Conservation (phyloP, 2,797 vertebrate species). For the Anas bernieri region DNA sequence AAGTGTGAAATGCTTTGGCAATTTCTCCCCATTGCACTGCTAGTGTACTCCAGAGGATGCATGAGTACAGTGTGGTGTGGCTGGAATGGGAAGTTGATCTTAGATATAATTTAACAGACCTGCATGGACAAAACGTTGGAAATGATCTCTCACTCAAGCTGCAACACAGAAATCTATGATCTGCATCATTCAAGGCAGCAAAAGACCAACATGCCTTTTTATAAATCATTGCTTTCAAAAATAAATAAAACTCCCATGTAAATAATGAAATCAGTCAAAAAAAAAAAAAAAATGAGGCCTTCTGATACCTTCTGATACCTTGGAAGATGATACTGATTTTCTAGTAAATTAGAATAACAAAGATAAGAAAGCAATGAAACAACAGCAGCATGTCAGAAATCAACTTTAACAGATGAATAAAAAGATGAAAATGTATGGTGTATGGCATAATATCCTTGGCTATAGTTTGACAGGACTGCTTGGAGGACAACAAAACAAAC, state of each 20-base stretch:
- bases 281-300: neutral
- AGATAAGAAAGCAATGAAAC: neutral
- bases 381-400: neutral
- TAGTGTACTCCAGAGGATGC: neutral
- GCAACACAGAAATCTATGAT: neutral
- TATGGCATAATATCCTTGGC: neutral
- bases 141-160: neutral
- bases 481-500: conserved; percentile 27
- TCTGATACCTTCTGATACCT: neutral
- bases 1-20: neutral
- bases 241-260: neutral
- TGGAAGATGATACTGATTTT: neutral
- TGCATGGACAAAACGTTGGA: neutral
- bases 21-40: neutral
- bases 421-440: neutral
- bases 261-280: neutral
- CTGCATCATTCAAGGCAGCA: neutral
- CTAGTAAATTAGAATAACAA: conserved; percentile 11
- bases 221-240: neutral
- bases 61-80: neutral
- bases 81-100: neutral
- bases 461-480: neutral
- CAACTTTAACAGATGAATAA: conserved; percentile 20
- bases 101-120: neutral
- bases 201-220: neutral